Evolutionary conservation across 1,140 invertebrate genomes (phyloP).

Genomic region (Patella vulgata): DNA sequence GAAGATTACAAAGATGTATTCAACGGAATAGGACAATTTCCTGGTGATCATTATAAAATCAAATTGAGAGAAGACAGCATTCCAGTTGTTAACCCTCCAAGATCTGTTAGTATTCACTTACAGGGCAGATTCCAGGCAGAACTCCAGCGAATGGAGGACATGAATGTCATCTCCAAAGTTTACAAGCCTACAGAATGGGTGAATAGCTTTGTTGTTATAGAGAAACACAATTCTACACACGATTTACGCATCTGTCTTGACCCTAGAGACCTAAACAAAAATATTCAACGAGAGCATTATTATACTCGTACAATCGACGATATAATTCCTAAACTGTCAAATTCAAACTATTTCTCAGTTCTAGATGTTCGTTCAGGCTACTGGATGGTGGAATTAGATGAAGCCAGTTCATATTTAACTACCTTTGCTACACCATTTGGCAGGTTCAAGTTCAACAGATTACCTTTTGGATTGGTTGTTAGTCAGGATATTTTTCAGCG

Average conservation of each 20-base stretch:
- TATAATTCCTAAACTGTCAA: conserved; percentile 17
- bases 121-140: conserved; percentile 34
- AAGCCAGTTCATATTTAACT: conserved; percentile 46
- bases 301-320: conserved; percentile 33
- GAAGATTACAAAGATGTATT: conserved; percentile 27
- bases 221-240: conserved; percentile 38
- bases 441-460: conserved; percentile 50
- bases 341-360: conserved; percentile 28
- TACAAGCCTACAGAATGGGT: conserved; percentile 40
- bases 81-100: conserved; percentile 27
- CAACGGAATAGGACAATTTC: conserved; percentile 19
- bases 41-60: conserved; percentile 28
- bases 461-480: conserved; percentile 60
- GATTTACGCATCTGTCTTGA: conserved; percentile 69
- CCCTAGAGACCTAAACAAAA: conserved; percentile 68
- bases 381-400: conserved; percentile 60
- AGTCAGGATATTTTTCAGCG: conserved; percentile 25
- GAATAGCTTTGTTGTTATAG: conserved; percentile 30
- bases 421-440: conserved; percentile 60
- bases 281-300: conserved; percentile 60
- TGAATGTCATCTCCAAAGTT: conserved; percentile 33
- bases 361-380: conserved; percentile 37
- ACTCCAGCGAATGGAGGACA: conserved; percentile 23
- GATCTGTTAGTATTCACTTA: conserved; percentile 19
- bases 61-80: conserved; percentile 9